Base-by-base conservation (phyloP, 1,140 invertebrate species). In the Mycetomoellerius zeteki region DNA sequence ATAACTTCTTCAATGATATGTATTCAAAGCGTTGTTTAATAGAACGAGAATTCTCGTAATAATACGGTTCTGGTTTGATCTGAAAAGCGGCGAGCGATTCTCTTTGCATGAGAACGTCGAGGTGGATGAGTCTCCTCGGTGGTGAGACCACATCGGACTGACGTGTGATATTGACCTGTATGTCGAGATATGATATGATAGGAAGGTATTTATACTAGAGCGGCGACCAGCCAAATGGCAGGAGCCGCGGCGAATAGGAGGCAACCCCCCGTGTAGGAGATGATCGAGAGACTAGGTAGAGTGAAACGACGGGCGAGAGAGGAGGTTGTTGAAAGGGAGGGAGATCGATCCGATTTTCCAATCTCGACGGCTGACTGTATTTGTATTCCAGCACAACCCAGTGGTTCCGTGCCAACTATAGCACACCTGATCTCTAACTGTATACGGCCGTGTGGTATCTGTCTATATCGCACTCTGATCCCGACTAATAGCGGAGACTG, bases 301-400 rank as follows among this genome's bases (percentile, higher is more conserved):
- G 43, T 27, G 71, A 27, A 73, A 33, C 52, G 84, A 67, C 75
- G 54, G 85, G 54, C 43, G 73, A 50, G 85, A 65, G 64, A 84
- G 84, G 69, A 24, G 65, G 56, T 8, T 62, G 64, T 75, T 69
- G 69, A 82, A 78, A 81, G 73, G 77, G 54, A 56, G 77, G 86
- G 81, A 82, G 91, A 93, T 93, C 92, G 93, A 94, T 94, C 82
- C 89, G 92, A 94, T 94, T 94, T 94, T 93, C 92, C 93, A 94
- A 94, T 94, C 92, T 93, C 91, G 89, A 50, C 62, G 43, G 54
- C 77, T 73, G 87, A 91, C 91, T 92, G 91, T 93, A 91, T 94
- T 93, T 92, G 90, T 93, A 94, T 93, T 94, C 89, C 90, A 85
- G 87, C 85, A 86, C 88, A 75, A 87, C 73, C 80, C 73, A 58